These are phyloP conservation scores for Engystomops pustulosus DNA, from an alignment of 2,113 vertebrate species.

Conservation along the genomic window DNA sequence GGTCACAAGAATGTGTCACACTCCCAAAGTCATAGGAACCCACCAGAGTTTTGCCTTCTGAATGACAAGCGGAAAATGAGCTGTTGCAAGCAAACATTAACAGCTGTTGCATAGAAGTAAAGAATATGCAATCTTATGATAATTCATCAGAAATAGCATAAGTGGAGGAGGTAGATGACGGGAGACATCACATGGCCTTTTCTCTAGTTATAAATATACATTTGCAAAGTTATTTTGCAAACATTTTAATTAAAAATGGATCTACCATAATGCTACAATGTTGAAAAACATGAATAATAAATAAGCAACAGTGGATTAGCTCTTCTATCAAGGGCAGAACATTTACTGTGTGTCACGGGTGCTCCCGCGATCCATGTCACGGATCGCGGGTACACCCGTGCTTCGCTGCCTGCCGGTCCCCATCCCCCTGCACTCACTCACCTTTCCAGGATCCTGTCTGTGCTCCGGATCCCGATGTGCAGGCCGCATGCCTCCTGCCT, in stretches of 20 bases:
- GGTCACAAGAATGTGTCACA: slow-evolving; percentile 33
- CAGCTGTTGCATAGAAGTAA: slow-evolving; percentile 20
- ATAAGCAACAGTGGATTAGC: too few relatives aligned
- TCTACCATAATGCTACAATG: background rate
- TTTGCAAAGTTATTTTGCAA: background rate
- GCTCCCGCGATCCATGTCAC: too few relatives aligned
- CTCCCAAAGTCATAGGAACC: slow-evolving; percentile 37
- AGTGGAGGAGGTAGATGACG: slow-evolving; percentile 35
- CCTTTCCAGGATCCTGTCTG: too few relatives aligned
- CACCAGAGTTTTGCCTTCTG: slow-evolving; percentile 24
- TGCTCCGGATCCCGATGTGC: too few relatives aligned
- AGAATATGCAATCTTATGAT: background rate
- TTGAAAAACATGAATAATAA: too few relatives aligned
- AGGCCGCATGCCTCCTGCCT: too few relatives aligned
- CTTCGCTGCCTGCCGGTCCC: too few relatives aligned
- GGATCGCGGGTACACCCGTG: too few relatives aligned
- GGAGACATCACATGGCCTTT: slow-evolving; percentile 24
- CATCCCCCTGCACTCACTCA: too few relatives aligned
- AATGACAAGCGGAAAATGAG: slow-evolving; percentile 24
- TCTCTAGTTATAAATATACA: slow-evolving; percentile 20
- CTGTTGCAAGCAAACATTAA: slow-evolving; percentile 32
- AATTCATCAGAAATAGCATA: slow-evolving; percentile 42
- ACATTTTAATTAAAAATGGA: slow-evolving; percentile 5
- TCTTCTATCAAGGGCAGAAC: too few relatives aligned
- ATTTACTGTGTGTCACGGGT: too few relatives aligned